These are phyloP conservation scores for Allophyes oxyacanthae DNA, from an alignment of 2,888 invertebrate species.

Conservation along the genomic window DNA sequence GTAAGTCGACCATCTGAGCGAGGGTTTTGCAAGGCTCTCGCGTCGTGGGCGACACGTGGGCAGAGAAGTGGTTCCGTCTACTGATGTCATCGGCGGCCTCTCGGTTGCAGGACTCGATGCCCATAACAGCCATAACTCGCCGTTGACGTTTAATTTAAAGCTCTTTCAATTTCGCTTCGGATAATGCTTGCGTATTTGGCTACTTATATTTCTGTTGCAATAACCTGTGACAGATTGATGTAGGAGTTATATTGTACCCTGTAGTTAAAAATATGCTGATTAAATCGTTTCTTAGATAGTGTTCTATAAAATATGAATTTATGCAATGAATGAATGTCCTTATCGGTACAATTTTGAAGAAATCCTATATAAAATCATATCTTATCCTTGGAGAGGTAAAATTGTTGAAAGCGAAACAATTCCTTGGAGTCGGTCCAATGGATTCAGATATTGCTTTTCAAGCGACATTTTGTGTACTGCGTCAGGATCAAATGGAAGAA, in stretches of 20 bases:
- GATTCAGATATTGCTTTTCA: slow-evolving; percentile 31
- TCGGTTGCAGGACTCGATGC: slow-evolving; percentile 55
- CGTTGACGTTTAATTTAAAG: slow-evolving; percentile 34
- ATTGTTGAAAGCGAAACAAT: slow-evolving; percentile 18
- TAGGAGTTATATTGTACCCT: too few relatives aligned
- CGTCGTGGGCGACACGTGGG: slow-evolving; percentile 81
- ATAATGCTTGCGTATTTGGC: slow-evolving; percentile 7
- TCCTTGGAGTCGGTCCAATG: slow-evolving; percentile 30
- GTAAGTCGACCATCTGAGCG: slow-evolving; percentile 40
- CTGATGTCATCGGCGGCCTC: slow-evolving; percentile 82
- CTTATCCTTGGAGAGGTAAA: slow-evolving; percentile 9
- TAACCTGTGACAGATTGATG: background rate
- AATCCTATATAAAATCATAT: slow-evolving; percentile 11
- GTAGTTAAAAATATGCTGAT: too few relatives aligned
- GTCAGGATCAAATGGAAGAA: slow-evolving; percentile 7
- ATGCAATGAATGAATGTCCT: background rate
- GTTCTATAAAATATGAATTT: too few relatives aligned
- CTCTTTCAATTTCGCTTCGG: slow-evolving; percentile 24
- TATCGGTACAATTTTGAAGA: too few relatives aligned
- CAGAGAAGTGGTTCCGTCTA: slow-evolving; percentile 78
- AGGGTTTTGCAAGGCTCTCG: slow-evolving; percentile 82
- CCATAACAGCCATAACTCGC: slow-evolving; percentile 52
- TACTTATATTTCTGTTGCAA: slow-evolving; percentile 4
- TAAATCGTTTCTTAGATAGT: too few relatives aligned
- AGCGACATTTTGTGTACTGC: slow-evolving; percentile 18